Evolutionary conservation across 2,797 vertebrate species (phyloP).

Genomic region (Mus caroli): DNA sequence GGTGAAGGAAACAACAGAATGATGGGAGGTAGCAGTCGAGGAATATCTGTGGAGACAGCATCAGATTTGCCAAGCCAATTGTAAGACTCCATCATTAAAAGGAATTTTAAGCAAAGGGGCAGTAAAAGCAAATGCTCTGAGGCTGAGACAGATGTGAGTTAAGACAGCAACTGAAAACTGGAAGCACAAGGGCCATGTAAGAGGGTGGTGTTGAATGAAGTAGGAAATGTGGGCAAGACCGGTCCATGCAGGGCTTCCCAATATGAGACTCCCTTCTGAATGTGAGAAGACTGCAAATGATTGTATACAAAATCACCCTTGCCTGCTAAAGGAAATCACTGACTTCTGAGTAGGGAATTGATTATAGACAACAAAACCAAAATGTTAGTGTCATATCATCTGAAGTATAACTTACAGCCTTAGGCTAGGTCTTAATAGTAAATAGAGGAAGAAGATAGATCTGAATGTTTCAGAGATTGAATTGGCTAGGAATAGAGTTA

Average conservation of each 20-base stretch:
- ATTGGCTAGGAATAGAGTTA: slow-evolving; percentile 23
- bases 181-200: rapidly evolving
- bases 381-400: background rate
- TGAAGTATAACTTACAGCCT: background rate
- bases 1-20: background rate
- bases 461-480: background rate
- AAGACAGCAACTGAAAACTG: background rate
- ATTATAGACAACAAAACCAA: background rate
- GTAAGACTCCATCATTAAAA: background rate
- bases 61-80: background rate
- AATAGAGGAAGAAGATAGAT: slow-evolving; percentile 29
- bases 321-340: background rate
- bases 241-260: background rate
- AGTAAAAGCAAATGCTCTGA: background rate
- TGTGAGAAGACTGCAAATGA: background rate
- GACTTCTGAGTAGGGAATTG: background rate
- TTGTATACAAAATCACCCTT: background rate
- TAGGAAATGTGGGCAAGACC: no score
- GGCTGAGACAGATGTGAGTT: background rate
- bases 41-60: background rate
- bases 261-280: background rate
- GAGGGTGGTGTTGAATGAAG: no score
- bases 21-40: background rate
- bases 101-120: background rate
- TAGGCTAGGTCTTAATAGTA: slow-evolving; percentile 4